These are phyloP conservation scores for Salvator merianae DNA, from an alignment of 2,113 vertebrate genomes.

Conservation along the genomic window DNA sequence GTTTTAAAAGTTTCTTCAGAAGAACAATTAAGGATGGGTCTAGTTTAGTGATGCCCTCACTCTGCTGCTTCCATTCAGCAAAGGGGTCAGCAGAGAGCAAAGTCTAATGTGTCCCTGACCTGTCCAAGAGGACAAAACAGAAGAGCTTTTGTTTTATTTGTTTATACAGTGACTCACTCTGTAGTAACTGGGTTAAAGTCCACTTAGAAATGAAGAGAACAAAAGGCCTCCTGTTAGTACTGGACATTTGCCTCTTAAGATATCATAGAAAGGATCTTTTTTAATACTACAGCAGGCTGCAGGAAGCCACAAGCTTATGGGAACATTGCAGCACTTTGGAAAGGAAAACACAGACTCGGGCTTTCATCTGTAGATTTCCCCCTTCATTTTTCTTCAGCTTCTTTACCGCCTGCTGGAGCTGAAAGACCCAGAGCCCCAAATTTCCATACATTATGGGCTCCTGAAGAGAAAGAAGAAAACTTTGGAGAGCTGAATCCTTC, in stretches of 20 bases:
- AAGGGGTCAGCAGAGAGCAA: slow-evolving; percentile 41
- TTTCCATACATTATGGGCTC: slow-evolving; percentile 38
- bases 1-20: slow-evolving; percentile 15
- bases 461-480: slow-evolving; percentile 32
- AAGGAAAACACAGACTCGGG: slow-evolving; percentile 73
- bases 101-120: slow-evolving; percentile 66
- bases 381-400: slow-evolving; percentile 56
- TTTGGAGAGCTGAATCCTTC: slow-evolving; percentile 37
- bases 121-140: slow-evolving; percentile 73
- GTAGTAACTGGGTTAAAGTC: slow-evolving; percentile 84
- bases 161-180: slow-evolving; percentile 81
- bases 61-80: slow-evolving; percentile 43
- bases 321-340: slow-evolving; percentile 73
- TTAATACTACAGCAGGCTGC: slow-evolving; percentile 66
- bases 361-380: slow-evolving; percentile 73
- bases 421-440: slow-evolving; percentile 53
- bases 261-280: slow-evolving; percentile 77
- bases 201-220: slow-evolving; percentile 78
- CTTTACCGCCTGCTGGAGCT: slow-evolving; percentile 65
- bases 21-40: slow-evolving; percentile 52
- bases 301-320: slow-evolving; percentile 78
- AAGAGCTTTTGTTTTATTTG: slow-evolving; percentile 78
- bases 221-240: slow-evolving; percentile 82
- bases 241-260: slow-evolving; percentile 82
- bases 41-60: slow-evolving; percentile 51